Evolutionary conservation across 2,888 invertebrate species (phyloP), one percentile per base, ranked within the genome.

Genomic region (Tridacna crocea): DNA sequence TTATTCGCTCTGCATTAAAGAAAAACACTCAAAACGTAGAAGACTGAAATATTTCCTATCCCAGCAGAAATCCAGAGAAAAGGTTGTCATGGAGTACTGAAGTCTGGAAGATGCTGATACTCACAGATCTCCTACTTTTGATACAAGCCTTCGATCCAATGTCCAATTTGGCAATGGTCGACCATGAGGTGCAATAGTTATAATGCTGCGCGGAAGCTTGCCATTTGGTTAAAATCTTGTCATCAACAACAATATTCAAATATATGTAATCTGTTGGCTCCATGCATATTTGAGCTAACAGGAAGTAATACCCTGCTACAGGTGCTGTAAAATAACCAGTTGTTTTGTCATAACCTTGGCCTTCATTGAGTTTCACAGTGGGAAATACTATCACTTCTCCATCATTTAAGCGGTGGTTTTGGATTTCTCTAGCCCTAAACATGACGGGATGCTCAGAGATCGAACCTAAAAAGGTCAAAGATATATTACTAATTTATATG

Each of bases 261-360:
- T 47, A 51, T 0, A 70, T 51, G 51, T 51, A 70, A n/a, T 51
- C 51, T 13, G 48, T 51, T 70, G 70, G 48, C 19, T 24, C 13
- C 10, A 70, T 26, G 22, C 70, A 70, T 17, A 70, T 51, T 47
- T 70, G 70, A 0, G 27, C 24, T 55, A 55, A 51, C 55, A 74
- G 26, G 3, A 63, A 58, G 22, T 74, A 74, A 19, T 46, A 24
- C 3, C 74, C 74, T 17, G 74, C 61, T 3, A 74, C 74, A 47
- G 74, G 74, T 11, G 74, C 74, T 47, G 74, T 74, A 63, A 74
- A 74, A 47, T 74, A 74, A 47, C 74, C 74, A n/a, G 74, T 74
- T 6, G 22, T 74, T 36, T 36, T 15, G 26, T 74, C 46, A 47
- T 74, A 63, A 24, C 74, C 74, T 47, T 74, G 46, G 15, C 74